Base-by-base conservation (phyloP, 2,888 invertebrate species). In the Lathronympha strigana region DNA sequence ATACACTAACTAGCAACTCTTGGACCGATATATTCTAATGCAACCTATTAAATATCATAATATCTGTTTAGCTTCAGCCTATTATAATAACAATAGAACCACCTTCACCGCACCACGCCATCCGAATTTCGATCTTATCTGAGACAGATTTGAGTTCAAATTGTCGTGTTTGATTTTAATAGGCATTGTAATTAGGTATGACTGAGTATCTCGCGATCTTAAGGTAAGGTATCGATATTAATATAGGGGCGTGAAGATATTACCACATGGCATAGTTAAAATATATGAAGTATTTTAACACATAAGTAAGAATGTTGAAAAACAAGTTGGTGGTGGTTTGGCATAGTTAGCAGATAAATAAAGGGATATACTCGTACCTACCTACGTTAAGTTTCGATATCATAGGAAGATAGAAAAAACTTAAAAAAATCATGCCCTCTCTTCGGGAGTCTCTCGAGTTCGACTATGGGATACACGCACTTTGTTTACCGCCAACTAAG, bases 141-240 rank as follows among this genome's bases (percentile, higher is more conserved):
- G 3, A 13, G 4, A 19, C 4, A 33, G 4, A 4, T 5, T 19
- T 6, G 36, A 45, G 21, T 6, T 25, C 5, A 38, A 17, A 17
- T 21, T 60, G 11, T 15, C 15, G n/a, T 45, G 60, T 21, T 38
- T 5, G 28, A 21, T 36, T 53, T 64, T 64, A 64, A 64, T 64
- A 25, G 38, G 36, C 25, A 11, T 17, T 60, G 36, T 64, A 64
- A 64, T 64, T 64, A 64, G 45, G 25, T 47, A 36, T 36, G 53
- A 64, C 58, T 51, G 51, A 53, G 15, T 47, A 64, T 64, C 64
- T 47, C 15, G 9, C 31, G 33, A 64, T 64, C 58, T 63, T 58
- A 50, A 55, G 40, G 55, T 33, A 15, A 31, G 51, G 43, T 58
- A 60, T 60, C 45, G 60, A 60, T 45, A 64, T 64, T 64, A 64